phyloP scores from a whole-genome alignment of 2,797 vertebrate genomes.

The Coracias cyanogaster region DNA sequence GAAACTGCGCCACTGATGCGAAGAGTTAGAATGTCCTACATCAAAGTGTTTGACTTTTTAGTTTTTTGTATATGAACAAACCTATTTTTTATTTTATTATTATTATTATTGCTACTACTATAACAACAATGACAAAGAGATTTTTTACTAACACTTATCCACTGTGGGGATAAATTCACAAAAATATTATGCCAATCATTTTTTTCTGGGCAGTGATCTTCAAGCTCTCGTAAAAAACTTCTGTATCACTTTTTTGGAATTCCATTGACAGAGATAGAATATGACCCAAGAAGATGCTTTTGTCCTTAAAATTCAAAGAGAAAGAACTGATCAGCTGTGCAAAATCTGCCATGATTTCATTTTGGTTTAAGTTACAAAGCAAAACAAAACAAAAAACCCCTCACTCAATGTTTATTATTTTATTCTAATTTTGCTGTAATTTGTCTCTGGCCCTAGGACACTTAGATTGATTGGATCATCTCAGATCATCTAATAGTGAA shows the following conservation, averaged over 20 bases:
- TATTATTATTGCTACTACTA: background rate
- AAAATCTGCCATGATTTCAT: background rate
- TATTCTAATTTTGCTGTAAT: background rate
- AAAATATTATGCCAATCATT: background rate
- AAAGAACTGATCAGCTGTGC: background rate
- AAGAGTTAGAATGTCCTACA: background rate
- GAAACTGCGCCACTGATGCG: background rate
- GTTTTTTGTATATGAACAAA: background rate
- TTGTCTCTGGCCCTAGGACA: background rate
- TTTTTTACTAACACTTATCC: background rate
- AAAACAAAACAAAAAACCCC: background rate
- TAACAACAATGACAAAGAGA: accelerated
- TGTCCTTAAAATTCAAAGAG: background rate
- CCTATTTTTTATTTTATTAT: too few relatives aligned
- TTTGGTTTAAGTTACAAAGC: background rate
- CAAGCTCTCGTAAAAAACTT: background rate
- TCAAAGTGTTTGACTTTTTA: background rate
- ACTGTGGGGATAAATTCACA: background rate
- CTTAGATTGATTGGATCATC: background rate
- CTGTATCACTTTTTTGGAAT: accelerated
- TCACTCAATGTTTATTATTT: background rate
- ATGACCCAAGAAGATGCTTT: background rate
- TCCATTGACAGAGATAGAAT: accelerated
- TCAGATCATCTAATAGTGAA: background rate
- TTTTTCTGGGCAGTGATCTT: background rate